Base-by-base conservation (phyloP, 2,888 invertebrate genomes). In the Lasius platythorax region DNA sequence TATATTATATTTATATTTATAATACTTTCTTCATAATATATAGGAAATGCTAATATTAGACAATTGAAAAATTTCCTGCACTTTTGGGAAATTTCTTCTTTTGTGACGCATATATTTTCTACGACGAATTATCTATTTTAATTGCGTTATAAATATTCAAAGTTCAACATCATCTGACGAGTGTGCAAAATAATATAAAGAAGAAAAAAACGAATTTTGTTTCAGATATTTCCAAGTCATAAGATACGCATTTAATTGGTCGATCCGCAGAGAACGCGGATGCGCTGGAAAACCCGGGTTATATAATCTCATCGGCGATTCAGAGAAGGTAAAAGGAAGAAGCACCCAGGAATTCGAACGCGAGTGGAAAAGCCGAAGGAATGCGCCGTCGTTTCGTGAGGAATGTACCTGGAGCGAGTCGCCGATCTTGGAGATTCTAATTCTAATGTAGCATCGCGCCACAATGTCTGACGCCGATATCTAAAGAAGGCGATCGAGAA, bases 291-390 rank as follows among this genome's bases (percentile, higher is more conserved):
- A 85, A 9, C 28, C 33, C 23, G 63, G 8, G 30, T 89, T 87
- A 58, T 58, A 43, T 75, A 88, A 88, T 63, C 68, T 33, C 70
- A 87, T 83, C 53, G 68, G 28, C 50, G 30, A 85, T 85, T 79
- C 74, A 74, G 63, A 75, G 81, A 73, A 68, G 37, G 61, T 33
- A 84, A 61, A 28, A 73, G 70, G 76, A 78, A 82, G 82, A 72
- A 46, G 72, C 58, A 87, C 23, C 67, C 67, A 50, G 63, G 83
- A 83, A 83, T 83, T 79, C 33, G 33, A 72, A 11, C 23, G 28
- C 18, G 18, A 75, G 40, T 50, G 75, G 68, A 75, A 43, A 70
- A 68, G 56, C 64, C 53, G 37, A 33, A 33, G 66, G 23, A 67
- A 64, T 75, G 63, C 33, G 23, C 18, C 9, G 58, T 63, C 30